Evolutionary conservation across 2,113 vertebrate genomes (phyloP), one percentile per base, ranked within the genome.

Genomic region (Motacilla alba): DNA sequence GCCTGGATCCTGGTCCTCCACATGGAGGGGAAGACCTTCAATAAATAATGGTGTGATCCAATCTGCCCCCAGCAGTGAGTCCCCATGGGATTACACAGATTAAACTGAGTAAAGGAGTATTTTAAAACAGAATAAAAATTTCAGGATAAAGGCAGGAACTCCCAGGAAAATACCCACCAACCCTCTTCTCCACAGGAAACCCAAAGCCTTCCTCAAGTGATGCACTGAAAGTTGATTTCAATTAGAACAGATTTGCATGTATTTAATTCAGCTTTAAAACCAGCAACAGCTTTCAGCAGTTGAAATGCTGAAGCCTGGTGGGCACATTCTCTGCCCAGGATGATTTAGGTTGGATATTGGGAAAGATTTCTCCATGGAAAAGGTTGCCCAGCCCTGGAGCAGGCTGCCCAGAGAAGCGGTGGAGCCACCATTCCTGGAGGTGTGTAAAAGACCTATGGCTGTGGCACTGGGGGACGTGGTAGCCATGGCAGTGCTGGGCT

Each of bases 281-380:
- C 5, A 6, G 33, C 2, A 10, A 7, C 55, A 60, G 50, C 44
- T 68, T 62, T 47, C 70, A 69, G 37, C 33, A 33, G 4, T 2
- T 13, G 33, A 49, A 59, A 24, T 0, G 0, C 31, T 24, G 55
- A 58, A 47, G 46, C 44, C 50, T 14, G 1, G 3, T 10, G 50
- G 26, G 63, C 31, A 56, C 35, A 56, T 43, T 46, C 30, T 63
- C 31, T 77, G 62, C 13, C 12, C 70, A 69, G 55, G 72, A 55
- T 63, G 56, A 11, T 55, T 83, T 63, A 33, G 35, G 27, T 3
- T 55, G 41, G 55, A 49, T 49, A 43, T 20, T 20, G 50, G 21
- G 63, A 62, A 33, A 16, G 63, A 56, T 49, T 33, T 70, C 63
- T 70, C 47, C 49, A 23, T 62, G 47, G 35, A 27, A 63, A 55